These are phyloP conservation scores for Gymnoscopelus microlampas DNA, from an alignment of 2,797 vertebrate genomes.

Conservation along the genomic window DNA sequence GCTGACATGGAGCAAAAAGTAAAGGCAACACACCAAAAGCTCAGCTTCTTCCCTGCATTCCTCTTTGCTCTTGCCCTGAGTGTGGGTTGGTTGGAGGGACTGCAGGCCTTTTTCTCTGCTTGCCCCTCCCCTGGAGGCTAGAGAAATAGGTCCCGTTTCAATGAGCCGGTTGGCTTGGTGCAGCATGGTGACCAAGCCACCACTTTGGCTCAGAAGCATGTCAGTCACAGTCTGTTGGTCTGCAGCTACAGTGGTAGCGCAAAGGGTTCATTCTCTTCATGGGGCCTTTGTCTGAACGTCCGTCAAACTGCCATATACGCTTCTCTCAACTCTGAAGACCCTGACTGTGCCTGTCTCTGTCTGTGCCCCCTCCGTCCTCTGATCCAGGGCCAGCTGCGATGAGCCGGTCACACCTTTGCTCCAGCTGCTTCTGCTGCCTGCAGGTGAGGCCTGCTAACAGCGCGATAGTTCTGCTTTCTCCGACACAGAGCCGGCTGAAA, in stretches of 20 bases:
- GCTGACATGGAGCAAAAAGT: slow-evolving; percentile 48
- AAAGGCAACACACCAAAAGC: slow-evolving; percentile 51
- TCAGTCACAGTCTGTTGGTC: slow-evolving; percentile 74
- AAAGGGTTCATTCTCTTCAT: slow-evolving; percentile 58
- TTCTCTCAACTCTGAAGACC: slow-evolving; percentile 59
- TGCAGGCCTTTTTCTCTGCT: slow-evolving; percentile 26
- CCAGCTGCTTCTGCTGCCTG: slow-evolving; percentile 58
- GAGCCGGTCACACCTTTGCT: slow-evolving; percentile 53
- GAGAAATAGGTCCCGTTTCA: slow-evolving; percentile 64
- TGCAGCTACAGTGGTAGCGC: slow-evolving; percentile 61
- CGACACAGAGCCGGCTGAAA: slow-evolving; percentile 26
- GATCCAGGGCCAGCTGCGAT: slow-evolving; percentile 67
- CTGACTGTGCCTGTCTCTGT: slow-evolving; percentile 23
- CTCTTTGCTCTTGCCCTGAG: slow-evolving; percentile 48
- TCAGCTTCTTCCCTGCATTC: slow-evolving; percentile 49
- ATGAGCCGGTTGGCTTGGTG: slow-evolving; percentile 68
- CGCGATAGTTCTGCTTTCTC: slow-evolving; percentile 72
- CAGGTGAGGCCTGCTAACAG: slow-evolving; percentile 66
- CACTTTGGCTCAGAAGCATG: slow-evolving; percentile 58
- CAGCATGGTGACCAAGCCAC: slow-evolving; percentile 69
- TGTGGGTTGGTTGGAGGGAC: slow-evolving; percentile 55
- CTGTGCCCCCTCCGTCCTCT: slow-evolving; percentile 27
- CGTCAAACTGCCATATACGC: slow-evolving; percentile 56
- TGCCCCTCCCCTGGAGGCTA: slow-evolving; percentile 51
- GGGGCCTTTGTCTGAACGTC: slow-evolving; percentile 55